phyloP scores from a whole-genome alignment of 37 sponge, comb jelly and placozoan genomes.

The Crambe crambe region DNA sequence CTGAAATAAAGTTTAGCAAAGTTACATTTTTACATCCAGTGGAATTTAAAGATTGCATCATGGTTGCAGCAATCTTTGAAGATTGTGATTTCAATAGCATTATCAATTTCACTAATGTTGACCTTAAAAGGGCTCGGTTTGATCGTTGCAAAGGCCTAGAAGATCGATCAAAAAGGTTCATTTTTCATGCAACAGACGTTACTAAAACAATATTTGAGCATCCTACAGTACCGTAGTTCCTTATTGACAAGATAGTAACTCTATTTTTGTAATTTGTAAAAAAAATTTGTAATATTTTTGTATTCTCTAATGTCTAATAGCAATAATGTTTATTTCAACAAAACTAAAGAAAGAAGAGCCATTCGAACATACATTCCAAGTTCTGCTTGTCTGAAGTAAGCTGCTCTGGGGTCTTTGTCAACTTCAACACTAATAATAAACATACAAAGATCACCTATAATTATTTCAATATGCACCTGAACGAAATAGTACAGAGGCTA shows the following conservation, averaged over 20 bases:
- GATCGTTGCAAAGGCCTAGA: slow-evolving; percentile 20
- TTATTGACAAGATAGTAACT: not conserved
- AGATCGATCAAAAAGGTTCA: not conserved
- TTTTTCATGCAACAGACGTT: not conserved
- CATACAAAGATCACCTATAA: not conserved
- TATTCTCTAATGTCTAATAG: not conserved
- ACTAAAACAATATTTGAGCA: not conserved
- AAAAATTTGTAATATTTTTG: not conserved
- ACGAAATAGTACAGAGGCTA: not conserved
- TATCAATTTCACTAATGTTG: slow-evolving; percentile 22
- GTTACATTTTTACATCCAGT: slow-evolving; percentile 26
- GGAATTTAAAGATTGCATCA: slow-evolving; percentile 32
- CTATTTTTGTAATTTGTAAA: not conserved
- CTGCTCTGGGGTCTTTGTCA: slow-evolving; percentile 96
- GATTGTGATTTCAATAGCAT: slow-evolving; percentile 20
- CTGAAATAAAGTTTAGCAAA: slow-evolving; percentile 1
- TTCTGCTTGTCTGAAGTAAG: slow-evolving; percentile 97
- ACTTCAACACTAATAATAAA: slow-evolving; percentile 79
- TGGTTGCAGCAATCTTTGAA: slow-evolving; percentile 26
- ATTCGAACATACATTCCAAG: slow-evolving; percentile 97
- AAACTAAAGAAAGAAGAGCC: slow-evolving; percentile 84
- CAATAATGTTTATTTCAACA: not conserved
- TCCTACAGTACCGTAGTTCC: too few relatives aligned
- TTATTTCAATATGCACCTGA: not conserved
- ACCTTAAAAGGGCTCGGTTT: slow-evolving; percentile 15